Evolutionary conservation across 2,113 vertebrate species (phyloP).

Genomic region (Colinus virginianus): DNA sequence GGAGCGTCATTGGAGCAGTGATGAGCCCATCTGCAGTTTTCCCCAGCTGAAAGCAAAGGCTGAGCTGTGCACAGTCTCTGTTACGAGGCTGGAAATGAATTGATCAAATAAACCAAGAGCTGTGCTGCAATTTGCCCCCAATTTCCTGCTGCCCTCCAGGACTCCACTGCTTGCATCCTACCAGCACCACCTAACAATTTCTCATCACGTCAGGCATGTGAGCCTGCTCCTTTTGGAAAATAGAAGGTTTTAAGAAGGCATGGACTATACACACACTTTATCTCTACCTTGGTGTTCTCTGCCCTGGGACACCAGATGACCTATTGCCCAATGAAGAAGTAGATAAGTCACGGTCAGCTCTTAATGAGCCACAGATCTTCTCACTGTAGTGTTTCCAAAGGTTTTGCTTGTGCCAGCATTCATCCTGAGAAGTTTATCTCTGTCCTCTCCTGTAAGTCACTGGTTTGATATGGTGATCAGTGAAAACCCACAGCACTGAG

Average conservation of each 20-base stretch:
- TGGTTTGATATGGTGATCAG: too few species aligned
- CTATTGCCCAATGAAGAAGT: neutral
- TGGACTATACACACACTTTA: neutral
- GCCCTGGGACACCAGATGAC: neutral
- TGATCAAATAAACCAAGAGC: neutral
- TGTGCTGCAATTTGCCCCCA: neutral
- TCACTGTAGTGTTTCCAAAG: neutral
- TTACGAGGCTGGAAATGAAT: neutral
- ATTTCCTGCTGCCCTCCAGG: neutral
- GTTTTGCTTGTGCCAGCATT: neutral
- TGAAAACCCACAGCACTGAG: too few species aligned
- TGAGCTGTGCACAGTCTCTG: neutral
- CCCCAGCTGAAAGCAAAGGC: neutral
- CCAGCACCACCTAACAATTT: neutral
- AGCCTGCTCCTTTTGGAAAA: neutral
- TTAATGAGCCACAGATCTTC: neutral
- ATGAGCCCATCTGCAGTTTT: neutral
- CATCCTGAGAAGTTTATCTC: too few species aligned
- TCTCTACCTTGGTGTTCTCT: neutral
- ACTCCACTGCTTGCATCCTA: neutral
- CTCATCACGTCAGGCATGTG: too few species aligned
- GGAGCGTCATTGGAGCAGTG: neutral
- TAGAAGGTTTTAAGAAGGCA: accelerated
- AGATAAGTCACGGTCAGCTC: neutral
- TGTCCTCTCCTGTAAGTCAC: too few species aligned